These are phyloP conservation scores for Oreonectes daqikongensis DNA, from an alignment of 2,797 vertebrate species.

Conservation along the genomic window DNA sequence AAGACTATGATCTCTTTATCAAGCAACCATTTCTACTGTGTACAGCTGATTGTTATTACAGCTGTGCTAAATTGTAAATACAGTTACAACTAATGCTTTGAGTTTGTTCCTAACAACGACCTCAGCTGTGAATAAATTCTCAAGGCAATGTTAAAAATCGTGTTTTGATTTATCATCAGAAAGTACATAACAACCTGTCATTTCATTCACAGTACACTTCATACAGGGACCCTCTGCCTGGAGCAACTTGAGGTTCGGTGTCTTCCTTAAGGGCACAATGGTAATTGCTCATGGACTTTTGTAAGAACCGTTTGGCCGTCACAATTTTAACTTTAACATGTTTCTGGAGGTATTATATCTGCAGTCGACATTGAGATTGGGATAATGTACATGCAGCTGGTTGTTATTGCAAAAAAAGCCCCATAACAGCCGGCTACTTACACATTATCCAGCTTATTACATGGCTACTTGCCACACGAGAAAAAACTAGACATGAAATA, in stretches of 20 bases:
- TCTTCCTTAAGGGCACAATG: background rate
- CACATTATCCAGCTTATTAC: too few species aligned
- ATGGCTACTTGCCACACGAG: too few species aligned
- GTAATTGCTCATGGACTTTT: background rate
- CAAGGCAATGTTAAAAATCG: background rate
- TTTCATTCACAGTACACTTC: background rate
- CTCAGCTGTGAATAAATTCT: background rate
- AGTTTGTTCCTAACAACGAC: background rate
- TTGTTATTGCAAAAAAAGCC: background rate
- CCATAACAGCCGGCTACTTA: too few species aligned
- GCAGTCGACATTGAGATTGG: background rate
- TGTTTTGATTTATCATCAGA: background rate
- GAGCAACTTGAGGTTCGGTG: background rate
- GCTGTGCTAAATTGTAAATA: background rate
- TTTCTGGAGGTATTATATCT: background rate
- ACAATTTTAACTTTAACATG: background rate
- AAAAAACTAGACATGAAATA: too few species aligned
- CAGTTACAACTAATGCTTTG: background rate
- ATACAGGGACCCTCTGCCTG: background rate
- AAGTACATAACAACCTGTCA: background rate
- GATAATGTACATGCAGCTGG: background rate
- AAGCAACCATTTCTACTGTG: background rate
- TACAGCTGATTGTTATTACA: background rate
- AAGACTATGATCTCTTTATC: too few species aligned
- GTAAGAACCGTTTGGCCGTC: background rate